Evolutionary conservation across 2,797 vertebrate genomes (phyloP).

Genomic region (Austrolebias charrua): DNA sequence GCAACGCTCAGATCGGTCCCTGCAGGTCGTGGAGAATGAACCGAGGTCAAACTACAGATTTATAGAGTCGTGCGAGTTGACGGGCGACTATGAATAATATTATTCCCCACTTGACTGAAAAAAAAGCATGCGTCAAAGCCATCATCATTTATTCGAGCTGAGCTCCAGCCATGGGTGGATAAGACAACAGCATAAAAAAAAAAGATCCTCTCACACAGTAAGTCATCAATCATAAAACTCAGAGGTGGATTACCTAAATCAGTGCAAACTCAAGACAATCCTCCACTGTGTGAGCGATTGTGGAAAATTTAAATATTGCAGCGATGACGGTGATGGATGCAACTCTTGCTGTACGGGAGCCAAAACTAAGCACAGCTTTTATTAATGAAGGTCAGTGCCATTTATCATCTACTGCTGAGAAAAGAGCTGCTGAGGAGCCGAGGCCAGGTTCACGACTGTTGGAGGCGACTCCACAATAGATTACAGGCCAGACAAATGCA

Average conservation of each 20-base stretch:
- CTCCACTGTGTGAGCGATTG: conserved; percentile 23
- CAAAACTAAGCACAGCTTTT: conserved; percentile 50
- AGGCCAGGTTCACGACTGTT: conserved; percentile 21
- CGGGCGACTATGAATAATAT: conserved; percentile 42
- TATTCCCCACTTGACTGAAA: conserved; percentile 24
- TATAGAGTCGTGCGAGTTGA: conserved; percentile 22
- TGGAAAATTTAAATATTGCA: conserved; percentile 38
- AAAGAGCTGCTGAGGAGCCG: conserved; percentile 17
- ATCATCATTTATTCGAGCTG: conserved; percentile 39
- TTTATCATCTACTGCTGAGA: conserved; percentile 19
- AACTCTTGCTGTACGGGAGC: conserved; percentile 11
- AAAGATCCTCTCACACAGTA: conserved; percentile 29
- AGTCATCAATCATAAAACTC: conserved; percentile 35
- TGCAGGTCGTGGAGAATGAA: too few relatives aligned
- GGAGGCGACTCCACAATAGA: too few relatives aligned
- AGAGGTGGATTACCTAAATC: conserved; percentile 19
- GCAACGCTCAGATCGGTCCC: too few relatives aligned
- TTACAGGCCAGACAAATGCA: not conserved
- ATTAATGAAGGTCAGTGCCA: conserved; percentile 26
- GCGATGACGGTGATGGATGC: conserved; percentile 43
- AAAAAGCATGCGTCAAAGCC: conserved; percentile 34
- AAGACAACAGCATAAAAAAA: conserved; percentile 42
- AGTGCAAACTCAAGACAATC: conserved; percentile 7
- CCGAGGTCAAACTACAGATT: conserved; percentile 29
- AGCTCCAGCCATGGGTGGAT: conserved; percentile 22